Evolutionary conservation across 2,888 invertebrate species (phyloP), one percentile per base, ranked within the genome.

Genomic region (Cremastobaeus sp.): DNA sequence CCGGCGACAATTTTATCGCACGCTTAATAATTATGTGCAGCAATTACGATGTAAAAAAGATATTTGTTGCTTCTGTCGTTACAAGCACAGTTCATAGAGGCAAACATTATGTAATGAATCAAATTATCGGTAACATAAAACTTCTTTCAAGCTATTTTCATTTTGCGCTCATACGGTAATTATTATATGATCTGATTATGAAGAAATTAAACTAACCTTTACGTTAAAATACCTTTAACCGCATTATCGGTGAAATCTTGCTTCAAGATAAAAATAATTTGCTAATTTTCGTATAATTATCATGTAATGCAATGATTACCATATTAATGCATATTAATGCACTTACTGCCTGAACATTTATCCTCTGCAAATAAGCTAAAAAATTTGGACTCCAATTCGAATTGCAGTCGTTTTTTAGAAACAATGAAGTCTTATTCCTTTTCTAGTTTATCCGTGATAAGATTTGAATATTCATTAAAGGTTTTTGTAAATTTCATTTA

Each of bases 1-100:
- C 52, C 62, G 66, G 66, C 50, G 59, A 34, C 54, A 55, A 45
- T 65, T 72, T 72, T 72, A 54, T 65, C 64, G 57, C 50, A 30
- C 20, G 35, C 28, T 18, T 48, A 57, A 71, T 57, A 59, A 65
- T 72, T 65, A 54, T 43, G 28, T 55, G 55, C 32, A 48, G 41
- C 55, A 32, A 70, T 62, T 50, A 45, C 55, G 41, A 48, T 50
- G 41, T n/a, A 35, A 59, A 39, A 50, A 64, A 54, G 57, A 48
- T 52, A 59, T 52, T 59, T 47, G 72, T 52, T 47, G 64, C 55
- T 71, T 62, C 45, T 71, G 64, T 71, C 64, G 52, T 57, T 71
- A 48, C 43, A 41, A 15, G 15, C 4, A 14, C 48, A 47, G 47
- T 55, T 57, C 50, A 66, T 55, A 17, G 48, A 37, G 18, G 14